Evolutionary conservation across 2,113 vertebrate species (phyloP).

Genomic region (Guaruba guarouba): DNA sequence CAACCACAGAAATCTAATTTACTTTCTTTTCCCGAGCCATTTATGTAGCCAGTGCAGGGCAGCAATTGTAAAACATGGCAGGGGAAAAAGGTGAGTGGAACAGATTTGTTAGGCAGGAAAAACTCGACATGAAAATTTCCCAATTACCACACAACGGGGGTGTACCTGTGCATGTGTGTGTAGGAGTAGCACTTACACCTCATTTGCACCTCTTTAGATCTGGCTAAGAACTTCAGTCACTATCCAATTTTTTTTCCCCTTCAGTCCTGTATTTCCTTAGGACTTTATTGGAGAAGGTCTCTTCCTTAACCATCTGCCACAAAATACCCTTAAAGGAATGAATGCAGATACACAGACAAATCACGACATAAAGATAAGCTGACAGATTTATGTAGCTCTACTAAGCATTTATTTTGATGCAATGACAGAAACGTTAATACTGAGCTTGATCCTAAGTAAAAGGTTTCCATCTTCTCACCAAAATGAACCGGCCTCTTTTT

Average conservation of each 20-base stretch:
- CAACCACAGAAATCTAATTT: not conserved
- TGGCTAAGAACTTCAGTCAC: not conserved
- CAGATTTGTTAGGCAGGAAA: not conserved
- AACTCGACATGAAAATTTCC: not conserved
- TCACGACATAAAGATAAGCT: not conserved
- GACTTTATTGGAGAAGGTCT: not conserved
- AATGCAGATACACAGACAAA: not conserved
- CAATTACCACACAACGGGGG: fast-evolving
- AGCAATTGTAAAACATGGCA: not conserved
- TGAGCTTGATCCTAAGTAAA: not conserved
- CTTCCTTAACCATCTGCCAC: not conserved
- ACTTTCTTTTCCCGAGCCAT: not conserved
- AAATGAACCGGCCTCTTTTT: not conserved
- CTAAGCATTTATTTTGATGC: not conserved
- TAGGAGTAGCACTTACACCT: not conserved
- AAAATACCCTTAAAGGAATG: not conserved
- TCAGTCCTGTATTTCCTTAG: not conserved
- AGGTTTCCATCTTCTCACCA: not conserved
- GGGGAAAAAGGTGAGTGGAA: not conserved
- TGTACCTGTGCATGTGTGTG: fast-evolving
- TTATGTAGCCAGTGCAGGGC: not conserved
- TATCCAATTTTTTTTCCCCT: not conserved
- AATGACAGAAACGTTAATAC: not conserved
- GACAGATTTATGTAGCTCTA: not conserved
- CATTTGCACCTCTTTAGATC: not conserved